Percentiles rank a stretch among this genome's conserved stretches.
Evolutionary conservation across 2,888 invertebrate species (phyloP).

Genomic region (Latheticus oryzae): DNA sequence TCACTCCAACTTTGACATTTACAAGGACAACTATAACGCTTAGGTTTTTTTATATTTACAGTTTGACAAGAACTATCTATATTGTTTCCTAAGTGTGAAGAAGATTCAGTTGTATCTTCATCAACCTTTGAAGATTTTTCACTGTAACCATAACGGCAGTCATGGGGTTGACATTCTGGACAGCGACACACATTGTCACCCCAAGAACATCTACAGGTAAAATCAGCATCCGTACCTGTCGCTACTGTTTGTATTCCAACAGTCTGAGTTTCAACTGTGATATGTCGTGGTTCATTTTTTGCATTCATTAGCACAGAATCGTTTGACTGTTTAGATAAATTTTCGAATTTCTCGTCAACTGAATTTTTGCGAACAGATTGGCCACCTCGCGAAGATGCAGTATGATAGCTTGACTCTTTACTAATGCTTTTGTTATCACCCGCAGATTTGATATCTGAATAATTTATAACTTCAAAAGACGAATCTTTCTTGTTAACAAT

Average conservation of each 20-base stretch:
- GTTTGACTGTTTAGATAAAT: too few species aligned
- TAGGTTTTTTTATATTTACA: background rate
- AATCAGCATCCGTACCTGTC: slow-evolving; percentile 7
- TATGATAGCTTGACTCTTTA: background rate
- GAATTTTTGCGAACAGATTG: too few species aligned
- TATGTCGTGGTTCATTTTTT: too few species aligned
- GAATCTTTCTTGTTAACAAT: slow-evolving; percentile 12
- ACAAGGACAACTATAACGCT: slow-evolving; percentile 6
- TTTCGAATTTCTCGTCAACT: too few species aligned
- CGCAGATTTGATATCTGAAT: background rate
- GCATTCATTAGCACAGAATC: too few species aligned
- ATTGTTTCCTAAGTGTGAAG: background rate
- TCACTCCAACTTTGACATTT: slow-evolving; percentile 20
- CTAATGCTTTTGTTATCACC: background rate
- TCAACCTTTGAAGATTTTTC: background rate
- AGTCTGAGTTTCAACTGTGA: slow-evolving; percentile 29
- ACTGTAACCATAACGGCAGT: slow-evolving; percentile 1
- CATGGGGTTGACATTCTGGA: background rate
- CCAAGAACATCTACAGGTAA: slow-evolving; percentile 4
- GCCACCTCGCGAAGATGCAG: too few species aligned
- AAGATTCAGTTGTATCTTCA: background rate
- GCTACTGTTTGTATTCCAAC: slow-evolving; percentile 9
- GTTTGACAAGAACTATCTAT: slow-evolving; percentile 13
- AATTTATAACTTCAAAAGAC: slow-evolving; percentile 11
- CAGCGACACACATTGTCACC: slow-evolving; percentile 2